phyloP scores from a whole-genome alignment of 2,888 invertebrate genomes.

The Mesoligia furuncula region DNA sequence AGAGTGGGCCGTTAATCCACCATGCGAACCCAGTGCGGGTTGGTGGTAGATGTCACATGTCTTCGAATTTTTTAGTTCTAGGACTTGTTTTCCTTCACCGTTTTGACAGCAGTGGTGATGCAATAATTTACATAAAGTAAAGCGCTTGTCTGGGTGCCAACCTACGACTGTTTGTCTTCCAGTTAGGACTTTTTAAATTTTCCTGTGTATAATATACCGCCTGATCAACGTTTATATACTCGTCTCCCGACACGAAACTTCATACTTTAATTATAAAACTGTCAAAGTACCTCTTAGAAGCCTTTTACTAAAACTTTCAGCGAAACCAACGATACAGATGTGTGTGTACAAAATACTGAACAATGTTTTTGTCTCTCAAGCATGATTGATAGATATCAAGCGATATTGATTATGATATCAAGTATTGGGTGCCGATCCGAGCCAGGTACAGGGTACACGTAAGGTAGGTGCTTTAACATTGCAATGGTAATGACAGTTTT shows the following conservation, averaged over 20 bases:
- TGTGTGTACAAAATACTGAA: slow-evolving; percentile 33
- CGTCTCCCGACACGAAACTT: slow-evolving; percentile 4
- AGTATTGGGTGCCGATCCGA: slow-evolving; percentile 58
- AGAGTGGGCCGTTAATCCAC: background rate
- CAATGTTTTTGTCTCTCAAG: slow-evolving; percentile 44
- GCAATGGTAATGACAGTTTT: slow-evolving; percentile 25
- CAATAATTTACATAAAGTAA: background rate
- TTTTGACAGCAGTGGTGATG: background rate
- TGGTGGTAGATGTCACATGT: background rate
- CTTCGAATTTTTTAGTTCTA: background rate
- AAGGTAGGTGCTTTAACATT: slow-evolving; percentile 26
- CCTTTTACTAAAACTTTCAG: slow-evolving; percentile 26
- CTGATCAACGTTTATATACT: slow-evolving; percentile 7
- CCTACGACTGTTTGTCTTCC: too few species aligned
- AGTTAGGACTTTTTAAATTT: background rate
- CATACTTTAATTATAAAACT: slow-evolving; percentile 39
- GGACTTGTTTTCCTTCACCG: background rate
- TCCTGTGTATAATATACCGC: background rate
- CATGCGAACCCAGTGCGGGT: background rate
- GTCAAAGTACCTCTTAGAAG: slow-evolving; percentile 26
- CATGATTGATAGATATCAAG: slow-evolving; percentile 55
- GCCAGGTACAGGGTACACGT: slow-evolving; percentile 56
- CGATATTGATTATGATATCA: slow-evolving; percentile 64
- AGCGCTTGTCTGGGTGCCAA: too few species aligned
- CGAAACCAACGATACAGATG: background rate